Percentiles rank a stretch among this genome's conserved stretches.
Evolutionary conservation across 2,797 vertebrate genomes (phyloP).

Genomic region (Zonotrichia albicollis): DNA sequence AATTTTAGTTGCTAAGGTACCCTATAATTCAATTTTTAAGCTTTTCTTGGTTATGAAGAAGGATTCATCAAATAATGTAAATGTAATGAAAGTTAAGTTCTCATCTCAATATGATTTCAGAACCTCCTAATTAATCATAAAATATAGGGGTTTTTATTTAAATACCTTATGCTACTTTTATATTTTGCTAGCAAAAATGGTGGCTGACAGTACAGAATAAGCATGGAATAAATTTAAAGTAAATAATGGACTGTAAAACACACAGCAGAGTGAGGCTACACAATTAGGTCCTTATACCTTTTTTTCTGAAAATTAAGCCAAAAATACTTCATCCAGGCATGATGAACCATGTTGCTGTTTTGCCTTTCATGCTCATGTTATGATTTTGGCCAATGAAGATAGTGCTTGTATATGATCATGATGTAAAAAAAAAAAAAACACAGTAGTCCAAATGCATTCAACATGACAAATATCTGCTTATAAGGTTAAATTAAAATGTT

Average conservation of each 20-base stretch:
- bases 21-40: rapidly evolving
- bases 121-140: neutral
- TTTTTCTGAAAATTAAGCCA: neutral
- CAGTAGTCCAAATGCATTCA: neutral
- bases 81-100: neutral
- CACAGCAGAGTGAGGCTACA: neutral
- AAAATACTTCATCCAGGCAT: neutral
- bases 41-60: neutral
- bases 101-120: neutral
- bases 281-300: neutral
- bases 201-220: neutral
- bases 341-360: neutral
- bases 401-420: neutral
- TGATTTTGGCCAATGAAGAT: neutral
- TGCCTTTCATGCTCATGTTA: neutral
- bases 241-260: neutral
- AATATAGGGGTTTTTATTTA: neutral
- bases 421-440: neutral
- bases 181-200: neutral
- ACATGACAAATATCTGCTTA: neutral
- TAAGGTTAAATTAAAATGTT: neutral
- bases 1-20: neutral
- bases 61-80: neutral
- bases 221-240: neutral
- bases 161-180: neutral